Percentiles rank a stretch among this genome's conserved stretches.
Evolutionary conservation across 2,113 vertebrate genomes (phyloP).

Genomic region (Paralichthys olivaceus): DNA sequence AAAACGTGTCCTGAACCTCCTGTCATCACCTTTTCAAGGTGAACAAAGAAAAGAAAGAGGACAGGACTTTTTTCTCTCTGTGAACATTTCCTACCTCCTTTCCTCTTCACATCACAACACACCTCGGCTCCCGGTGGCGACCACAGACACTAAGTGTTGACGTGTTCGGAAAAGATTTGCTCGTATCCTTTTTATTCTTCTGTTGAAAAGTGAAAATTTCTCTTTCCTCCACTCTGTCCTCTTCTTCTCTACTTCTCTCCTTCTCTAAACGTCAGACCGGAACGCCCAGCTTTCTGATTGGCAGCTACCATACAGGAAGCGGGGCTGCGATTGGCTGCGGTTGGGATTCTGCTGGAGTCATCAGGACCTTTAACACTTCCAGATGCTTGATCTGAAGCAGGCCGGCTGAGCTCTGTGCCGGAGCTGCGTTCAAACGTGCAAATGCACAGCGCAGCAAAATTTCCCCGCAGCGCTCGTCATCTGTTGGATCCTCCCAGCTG

Average conservation of each 20-base stretch:
- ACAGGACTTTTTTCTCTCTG: too few relatives aligned
- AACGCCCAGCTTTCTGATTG: constrained; percentile 48
- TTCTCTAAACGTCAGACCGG: constrained; percentile 17
- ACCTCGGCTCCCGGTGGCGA: too few relatives aligned
- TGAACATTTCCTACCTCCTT: too few relatives aligned
- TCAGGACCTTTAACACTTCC: constrained; percentile 68
- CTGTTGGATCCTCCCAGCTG: constrained; percentile 7
- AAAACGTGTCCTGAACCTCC: too few relatives aligned
- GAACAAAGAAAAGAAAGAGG: background rate
- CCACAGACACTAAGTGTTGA: too few relatives aligned
- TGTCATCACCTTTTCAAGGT: background rate
- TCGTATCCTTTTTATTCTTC: background rate
- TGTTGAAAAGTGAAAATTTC: background rate
- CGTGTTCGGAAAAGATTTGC: background rate
- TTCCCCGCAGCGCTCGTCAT: background rate
- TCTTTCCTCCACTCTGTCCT: constrained; percentile 3
- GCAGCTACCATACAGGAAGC: constrained; percentile 8
- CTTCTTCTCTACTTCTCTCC: constrained; percentile 22
- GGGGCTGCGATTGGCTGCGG: constrained; percentile 56
- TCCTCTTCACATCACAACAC: background rate
- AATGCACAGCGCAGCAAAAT: constrained; percentile 20
- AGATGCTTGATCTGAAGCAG: constrained; percentile 87
- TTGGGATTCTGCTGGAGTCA: constrained; percentile 68
- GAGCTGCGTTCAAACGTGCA: constrained; percentile 79
- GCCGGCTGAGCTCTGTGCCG: constrained; percentile 73